Conservation (phyloP, 2,113 vertebrate genomes). For the Peucedramus taeniatus region DNA sequence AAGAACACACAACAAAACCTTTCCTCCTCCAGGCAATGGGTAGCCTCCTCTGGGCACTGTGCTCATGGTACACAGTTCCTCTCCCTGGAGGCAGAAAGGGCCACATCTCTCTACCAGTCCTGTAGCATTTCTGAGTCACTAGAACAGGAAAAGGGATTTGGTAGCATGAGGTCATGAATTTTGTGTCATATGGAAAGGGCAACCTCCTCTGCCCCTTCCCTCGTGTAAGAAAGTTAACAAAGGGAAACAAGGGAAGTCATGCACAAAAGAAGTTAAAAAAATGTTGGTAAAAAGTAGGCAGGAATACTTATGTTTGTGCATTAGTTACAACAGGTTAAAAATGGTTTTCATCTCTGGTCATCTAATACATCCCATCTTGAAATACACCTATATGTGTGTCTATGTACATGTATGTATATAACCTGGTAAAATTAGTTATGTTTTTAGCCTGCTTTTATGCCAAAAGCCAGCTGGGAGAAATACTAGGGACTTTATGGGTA, state of each 20-base stretch:
- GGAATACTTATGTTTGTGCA: not conserved
- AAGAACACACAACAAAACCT: not conserved
- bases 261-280: not conserved
- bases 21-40: not conserved
- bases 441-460: not conserved
- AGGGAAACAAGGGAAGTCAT: not conserved
- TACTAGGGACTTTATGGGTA: not conserved
- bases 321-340: not conserved
- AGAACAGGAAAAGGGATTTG: not conserved
- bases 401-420: too few species aligned
- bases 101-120: rapidly evolving
- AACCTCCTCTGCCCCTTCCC: not conserved
- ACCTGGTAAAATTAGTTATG: not conserved
- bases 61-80: rapidly evolving
- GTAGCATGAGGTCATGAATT: not conserved
- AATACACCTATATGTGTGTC: rapidly evolving
- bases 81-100: not conserved
- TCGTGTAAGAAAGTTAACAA: not conserved
- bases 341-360: not conserved
- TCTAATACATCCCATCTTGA: not conserved
- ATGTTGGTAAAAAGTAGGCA: not conserved
- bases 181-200: not conserved
- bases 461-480: not conserved
- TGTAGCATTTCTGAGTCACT: not conserved
- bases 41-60: not conserved